Evolutionary conservation across 2,888 invertebrate species (phyloP).

Genomic region (Rhaphigaster nebulosa): DNA sequence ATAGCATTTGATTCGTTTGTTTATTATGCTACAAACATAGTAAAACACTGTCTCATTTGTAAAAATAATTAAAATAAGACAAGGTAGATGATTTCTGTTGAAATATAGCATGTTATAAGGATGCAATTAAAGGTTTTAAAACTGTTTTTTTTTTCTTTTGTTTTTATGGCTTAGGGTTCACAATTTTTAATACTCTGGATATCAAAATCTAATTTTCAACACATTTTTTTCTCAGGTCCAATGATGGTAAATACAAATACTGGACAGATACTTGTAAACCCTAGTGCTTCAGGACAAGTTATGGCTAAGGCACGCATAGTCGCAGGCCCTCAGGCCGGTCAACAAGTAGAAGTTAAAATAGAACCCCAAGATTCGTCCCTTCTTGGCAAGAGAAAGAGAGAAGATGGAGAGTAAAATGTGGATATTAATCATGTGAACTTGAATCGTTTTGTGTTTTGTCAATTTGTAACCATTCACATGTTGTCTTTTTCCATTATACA

Average conservation of each 20-base stretch:
- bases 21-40: neutral
- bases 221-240: conserved; percentile 21
- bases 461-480: conserved; percentile 18
- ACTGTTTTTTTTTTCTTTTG: neutral
- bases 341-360: conserved; percentile 61
- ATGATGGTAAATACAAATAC: conserved; percentile 56
- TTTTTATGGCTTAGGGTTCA: neutral
- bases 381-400: conserved; percentile 60
- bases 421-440: neutral
- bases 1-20: neutral
- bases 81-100: neutral
- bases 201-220: neutral
- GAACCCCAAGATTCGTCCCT: conserved; percentile 61
- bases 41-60: neutral
- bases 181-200: neutral
- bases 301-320: conserved; percentile 54
- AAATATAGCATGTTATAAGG: neutral
- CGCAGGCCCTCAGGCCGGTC: conserved; percentile 26
- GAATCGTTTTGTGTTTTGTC: conserved; percentile 21
- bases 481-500: conserved; percentile 29
- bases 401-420: conserved; percentile 58
- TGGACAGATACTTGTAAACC: conserved; percentile 46
- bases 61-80: neutral
- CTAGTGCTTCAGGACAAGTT: conserved; percentile 52
- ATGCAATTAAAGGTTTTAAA: neutral